Conservation (phyloP, 2,797 vertebrate genomes). For the Sebastes oblongus region DNA sequence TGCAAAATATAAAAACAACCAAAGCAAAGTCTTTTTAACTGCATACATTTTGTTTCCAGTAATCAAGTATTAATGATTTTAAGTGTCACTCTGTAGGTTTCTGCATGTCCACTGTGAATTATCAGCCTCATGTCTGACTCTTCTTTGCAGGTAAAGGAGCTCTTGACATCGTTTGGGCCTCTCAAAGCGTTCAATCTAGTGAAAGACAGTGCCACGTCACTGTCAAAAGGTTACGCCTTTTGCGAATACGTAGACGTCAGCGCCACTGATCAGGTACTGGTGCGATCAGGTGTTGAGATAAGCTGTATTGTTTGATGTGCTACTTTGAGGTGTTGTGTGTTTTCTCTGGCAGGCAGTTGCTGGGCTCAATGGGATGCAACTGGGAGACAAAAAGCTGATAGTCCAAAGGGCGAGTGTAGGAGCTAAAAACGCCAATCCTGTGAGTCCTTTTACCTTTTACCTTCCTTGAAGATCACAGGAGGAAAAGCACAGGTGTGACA, state of each 20-base stretch:
- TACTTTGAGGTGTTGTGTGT: not conserved
- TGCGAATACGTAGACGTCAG: slow-evolving; percentile 84
- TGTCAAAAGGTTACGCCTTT: slow-evolving; percentile 86
- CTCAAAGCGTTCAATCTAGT: slow-evolving; percentile 87
- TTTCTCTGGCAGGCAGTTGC: slow-evolving; percentile 74
- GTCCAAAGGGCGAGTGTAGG: slow-evolving; percentile 85
- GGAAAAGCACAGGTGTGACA: not conserved
- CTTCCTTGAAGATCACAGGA: not conserved
- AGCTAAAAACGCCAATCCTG: slow-evolving; percentile 81
- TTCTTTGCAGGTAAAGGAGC: slow-evolving; percentile 83
- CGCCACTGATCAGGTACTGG: slow-evolving; percentile 81
- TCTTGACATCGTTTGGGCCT: slow-evolving; percentile 83
- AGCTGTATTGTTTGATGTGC: not conserved
- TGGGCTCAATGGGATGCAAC: slow-evolving; percentile 85
- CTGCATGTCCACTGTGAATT: not conserved
- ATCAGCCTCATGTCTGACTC: slow-evolving; percentile 28
- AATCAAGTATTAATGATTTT: slow-evolving; percentile 12
- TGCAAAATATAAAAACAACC: not conserved
- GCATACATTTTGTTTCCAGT: slow-evolving; percentile 8
- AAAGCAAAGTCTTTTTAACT: not conserved
- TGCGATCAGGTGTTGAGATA: too few relatives aligned
- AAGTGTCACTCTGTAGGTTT: slow-evolving; percentile 36
- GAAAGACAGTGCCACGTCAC: slow-evolving; percentile 85
- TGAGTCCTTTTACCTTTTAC: slow-evolving; percentile 53
- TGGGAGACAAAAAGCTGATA: slow-evolving; percentile 85